Evolutionary conservation across 2,113 vertebrate species (phyloP), one percentile per base, ranked within the genome.

Genomic region (Lutjanus erythropterus): DNA sequence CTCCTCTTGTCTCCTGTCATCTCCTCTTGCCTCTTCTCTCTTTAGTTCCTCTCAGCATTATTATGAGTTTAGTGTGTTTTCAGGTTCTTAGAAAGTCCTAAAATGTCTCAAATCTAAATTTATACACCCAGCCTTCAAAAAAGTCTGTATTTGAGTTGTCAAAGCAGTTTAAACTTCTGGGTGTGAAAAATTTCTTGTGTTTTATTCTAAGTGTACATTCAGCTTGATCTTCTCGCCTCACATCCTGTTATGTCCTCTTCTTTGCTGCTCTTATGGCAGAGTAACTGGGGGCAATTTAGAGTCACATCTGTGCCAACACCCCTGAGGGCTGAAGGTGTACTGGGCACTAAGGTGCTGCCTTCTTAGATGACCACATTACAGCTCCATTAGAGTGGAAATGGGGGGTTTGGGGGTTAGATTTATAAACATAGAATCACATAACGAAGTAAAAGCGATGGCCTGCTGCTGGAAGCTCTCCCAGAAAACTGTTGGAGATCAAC

Each of bases 361-460:
- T 80, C 42, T 5, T 47, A 68, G 59, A 76, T 65, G 69, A 50
- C 56, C 56, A 55, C 70, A 78, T 75, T 83, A 80, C 35, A 71
- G 42, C 58, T 78, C 68, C 78, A 88, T 84, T 86, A 88, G 81
- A 33, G 66, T 67, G 42, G 58, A 77, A 33, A 27, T 19, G 8
- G 12, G 14, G 33, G 33, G 62, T 9, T 52, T 49, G 12, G n/a
- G n/a, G n/a, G 11, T 64, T 47, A 50, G 62, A 81, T 81, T 86
- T 73, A 74, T 76, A 79, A 79, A 84, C 80, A 53, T 18, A 42
- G 33, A 37, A 53, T 41, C 55, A 53, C 33, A 71, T 66, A 72
- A 83, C n/a, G 27, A 75, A 29, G 21, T 42, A 61, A 58, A 50
- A 64, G 27, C 42, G 67, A 70, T 35, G 66, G 41, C 39, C 52